A percentile compares a stretch with the other conserved stretches of the same genome.
Evolutionary conservation across 2,888 invertebrate species (phyloP).

Genomic region (Trichopoda pennipes): DNA sequence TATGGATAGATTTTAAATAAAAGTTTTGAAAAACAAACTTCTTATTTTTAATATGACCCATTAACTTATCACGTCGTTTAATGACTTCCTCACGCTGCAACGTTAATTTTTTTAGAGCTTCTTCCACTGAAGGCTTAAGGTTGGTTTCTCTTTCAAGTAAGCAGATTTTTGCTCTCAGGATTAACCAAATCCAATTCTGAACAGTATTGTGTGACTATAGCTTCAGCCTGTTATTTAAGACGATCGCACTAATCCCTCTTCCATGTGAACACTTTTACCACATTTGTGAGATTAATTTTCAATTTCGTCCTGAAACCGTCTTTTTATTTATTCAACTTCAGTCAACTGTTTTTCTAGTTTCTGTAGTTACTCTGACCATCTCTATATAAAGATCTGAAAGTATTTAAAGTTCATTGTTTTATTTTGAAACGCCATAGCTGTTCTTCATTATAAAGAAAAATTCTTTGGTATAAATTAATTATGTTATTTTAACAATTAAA

Average conservation of each 20-base stretch:
- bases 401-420: no score
- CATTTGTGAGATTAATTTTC: constrained; percentile 90
- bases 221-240: constrained; percentile 97
- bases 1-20: no score
- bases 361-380: constrained; percentile 92
- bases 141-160: constrained; percentile 94
- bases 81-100: constrained; percentile 96
- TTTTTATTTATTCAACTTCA: constrained; percentile 88
- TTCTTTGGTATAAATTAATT: no score
- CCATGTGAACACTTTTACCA: constrained; percentile 94
- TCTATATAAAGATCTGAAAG: no score
- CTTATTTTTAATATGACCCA: constrained; percentile 96
- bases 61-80: constrained; percentile 95
- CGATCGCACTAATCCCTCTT: constrained; percentile 95
- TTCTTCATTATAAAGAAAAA: no score
- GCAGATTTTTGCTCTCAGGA: constrained; percentile 97
- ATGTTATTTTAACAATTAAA: no score
- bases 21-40: no score
- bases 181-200: constrained; percentile 97
- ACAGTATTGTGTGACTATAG: constrained; percentile 94
- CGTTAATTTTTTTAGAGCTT: constrained; percentile 93
- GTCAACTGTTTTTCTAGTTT: constrained; percentile 92
- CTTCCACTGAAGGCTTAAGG: constrained; percentile 93
- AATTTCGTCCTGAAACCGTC: constrained; percentile 90
- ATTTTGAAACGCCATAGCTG: no score